Percentiles rank a stretch among this genome's conserved stretches.
These are phyloP conservation scores for Pedionomus torquatus DNA, from an alignment of 2,113 vertebrate species.

Conservation along the genomic window DNA sequence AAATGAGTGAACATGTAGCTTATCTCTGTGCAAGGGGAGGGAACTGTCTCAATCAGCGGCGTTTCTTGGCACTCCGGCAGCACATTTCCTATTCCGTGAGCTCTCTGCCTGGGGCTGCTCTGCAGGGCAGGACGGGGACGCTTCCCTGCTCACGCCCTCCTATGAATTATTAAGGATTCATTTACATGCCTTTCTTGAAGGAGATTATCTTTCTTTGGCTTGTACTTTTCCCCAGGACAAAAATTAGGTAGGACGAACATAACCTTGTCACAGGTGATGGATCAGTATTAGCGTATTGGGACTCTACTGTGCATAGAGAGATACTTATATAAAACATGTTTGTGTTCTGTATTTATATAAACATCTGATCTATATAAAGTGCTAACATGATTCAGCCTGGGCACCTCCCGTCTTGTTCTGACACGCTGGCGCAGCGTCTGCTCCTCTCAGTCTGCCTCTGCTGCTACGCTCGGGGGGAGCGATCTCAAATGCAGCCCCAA, in stretches of 20 bases:
- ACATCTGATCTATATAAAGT: not conserved
- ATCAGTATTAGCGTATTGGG: not conserved
- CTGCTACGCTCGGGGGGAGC: not conserved
- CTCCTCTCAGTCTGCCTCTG: not conserved
- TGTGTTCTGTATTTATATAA: not conserved
- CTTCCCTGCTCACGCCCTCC: not conserved
- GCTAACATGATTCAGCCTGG: not conserved
- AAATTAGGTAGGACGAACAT: not conserved
- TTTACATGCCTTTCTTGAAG: not conserved
- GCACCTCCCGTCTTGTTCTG: not conserved
- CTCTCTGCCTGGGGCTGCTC: conserved; percentile 7
- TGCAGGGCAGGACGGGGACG: not conserved
- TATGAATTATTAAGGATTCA: not conserved
- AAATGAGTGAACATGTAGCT: not conserved
- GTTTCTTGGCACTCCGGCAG: not conserved
- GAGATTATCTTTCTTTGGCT: conserved; percentile 3
- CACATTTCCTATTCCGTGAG: not conserved
- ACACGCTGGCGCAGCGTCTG: not conserved
- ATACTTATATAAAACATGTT: not conserved
- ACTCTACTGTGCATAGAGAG: not conserved
- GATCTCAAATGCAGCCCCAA: not conserved
- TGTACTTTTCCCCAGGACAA: not conserved
- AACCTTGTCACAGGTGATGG: not conserved
- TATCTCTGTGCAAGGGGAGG: not conserved
- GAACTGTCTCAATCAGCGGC: not conserved